Evolutionary conservation across 2,888 invertebrate species (phyloP).

Genomic region (Ligdia adustata): DNA sequence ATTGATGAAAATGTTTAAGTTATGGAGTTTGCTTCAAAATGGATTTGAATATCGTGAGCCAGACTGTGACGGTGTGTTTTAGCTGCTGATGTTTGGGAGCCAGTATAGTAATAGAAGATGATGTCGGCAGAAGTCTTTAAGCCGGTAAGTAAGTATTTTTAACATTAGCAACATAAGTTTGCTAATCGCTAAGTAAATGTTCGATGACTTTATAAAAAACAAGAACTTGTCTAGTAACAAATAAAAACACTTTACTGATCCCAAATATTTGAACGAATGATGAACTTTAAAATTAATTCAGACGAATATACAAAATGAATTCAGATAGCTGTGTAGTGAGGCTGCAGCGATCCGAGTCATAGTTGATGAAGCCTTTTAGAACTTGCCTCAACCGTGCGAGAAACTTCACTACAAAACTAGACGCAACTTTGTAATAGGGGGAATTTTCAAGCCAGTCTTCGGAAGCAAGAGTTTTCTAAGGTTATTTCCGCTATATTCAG

Average conservation of each 20-base stretch:
- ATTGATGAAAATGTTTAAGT: conserved; percentile 41
- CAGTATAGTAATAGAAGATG: too few relatives aligned
- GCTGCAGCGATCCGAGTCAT: conserved; percentile 1
- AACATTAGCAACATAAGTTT: too few relatives aligned
- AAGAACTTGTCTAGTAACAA: too few relatives aligned
- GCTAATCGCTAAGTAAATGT: too few relatives aligned
- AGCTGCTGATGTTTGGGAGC: too few relatives aligned
- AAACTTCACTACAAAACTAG: conserved; percentile 12
- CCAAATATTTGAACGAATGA: too few relatives aligned
- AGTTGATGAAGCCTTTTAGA: conserved; percentile 23
- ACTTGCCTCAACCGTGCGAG: conserved; percentile 3
- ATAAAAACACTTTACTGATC: too few relatives aligned
- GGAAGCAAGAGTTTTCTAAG: neutral
- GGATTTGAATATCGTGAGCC: conserved; percentile 17
- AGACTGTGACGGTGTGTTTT: too few relatives aligned
- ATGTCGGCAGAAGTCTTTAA: too few relatives aligned
- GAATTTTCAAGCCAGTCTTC: conserved; percentile 9
- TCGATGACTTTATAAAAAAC: too few relatives aligned
- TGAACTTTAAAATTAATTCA: too few relatives aligned
- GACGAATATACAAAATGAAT: conserved; percentile 48
- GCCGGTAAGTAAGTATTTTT: too few relatives aligned
- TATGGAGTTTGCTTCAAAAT: conserved; percentile 32
- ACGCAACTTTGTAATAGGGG: conserved; percentile 16
- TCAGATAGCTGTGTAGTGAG: conserved; percentile 22
- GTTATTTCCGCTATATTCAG: neutral